Conservation (phyloP, 2,113 vertebrate species). For the Gavialis gangeticus region DNA sequence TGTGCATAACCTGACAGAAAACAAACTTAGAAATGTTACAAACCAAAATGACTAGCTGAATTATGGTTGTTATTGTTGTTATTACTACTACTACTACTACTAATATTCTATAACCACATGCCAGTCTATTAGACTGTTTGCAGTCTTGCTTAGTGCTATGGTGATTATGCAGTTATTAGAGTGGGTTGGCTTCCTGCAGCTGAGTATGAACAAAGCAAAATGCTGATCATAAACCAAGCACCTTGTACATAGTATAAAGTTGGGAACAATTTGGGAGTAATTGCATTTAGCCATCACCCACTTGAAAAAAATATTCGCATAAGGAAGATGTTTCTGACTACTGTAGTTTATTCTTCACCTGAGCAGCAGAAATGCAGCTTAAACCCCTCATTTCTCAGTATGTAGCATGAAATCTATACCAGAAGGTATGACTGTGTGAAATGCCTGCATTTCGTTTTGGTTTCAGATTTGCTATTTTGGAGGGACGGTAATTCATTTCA, state of each 20-base stretch:
- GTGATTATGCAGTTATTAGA: not conserved
- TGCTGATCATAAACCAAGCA: accelerated
- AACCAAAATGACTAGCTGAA: not conserved
- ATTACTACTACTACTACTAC: no score
- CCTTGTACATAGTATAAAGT: accelerated
- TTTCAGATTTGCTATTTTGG: no score
- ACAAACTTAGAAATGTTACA: not conserved
- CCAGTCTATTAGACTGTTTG: not conserved
- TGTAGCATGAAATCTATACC: not conserved
- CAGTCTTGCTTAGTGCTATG: accelerated
- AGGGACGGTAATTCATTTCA: no score
- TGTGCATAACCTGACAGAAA: not conserved
- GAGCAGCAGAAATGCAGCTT: not conserved
- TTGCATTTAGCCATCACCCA: not conserved
- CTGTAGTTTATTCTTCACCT: not conserved
- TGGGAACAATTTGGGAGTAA: not conserved
- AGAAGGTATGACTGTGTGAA: no score
- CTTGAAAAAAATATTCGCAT: not conserved
- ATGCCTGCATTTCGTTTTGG: no score
- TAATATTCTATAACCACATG: not conserved
- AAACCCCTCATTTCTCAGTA: not conserved
- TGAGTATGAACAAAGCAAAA: not conserved
- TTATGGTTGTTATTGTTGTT: not conserved
- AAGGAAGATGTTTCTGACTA: not conserved
- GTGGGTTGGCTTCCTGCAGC: not conserved